Evolutionary conservation across 2,113 vertebrate species (phyloP).

Genomic region (Sander vitreus): DNA sequence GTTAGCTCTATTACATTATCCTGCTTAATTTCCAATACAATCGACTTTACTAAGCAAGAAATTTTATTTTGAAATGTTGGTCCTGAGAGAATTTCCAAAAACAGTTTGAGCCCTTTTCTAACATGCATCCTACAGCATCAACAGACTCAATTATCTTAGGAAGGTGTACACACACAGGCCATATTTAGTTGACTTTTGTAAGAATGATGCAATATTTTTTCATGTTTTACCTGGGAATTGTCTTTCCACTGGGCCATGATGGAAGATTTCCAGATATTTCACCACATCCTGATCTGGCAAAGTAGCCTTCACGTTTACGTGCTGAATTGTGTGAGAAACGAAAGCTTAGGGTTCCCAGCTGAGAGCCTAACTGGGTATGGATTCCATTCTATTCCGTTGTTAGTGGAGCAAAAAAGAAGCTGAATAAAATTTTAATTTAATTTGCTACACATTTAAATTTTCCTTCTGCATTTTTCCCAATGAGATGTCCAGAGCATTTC

Average conservation of each 20-base stretch:
- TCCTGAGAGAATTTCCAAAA: background rate
- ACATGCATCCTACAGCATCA: conserved; percentile 1
- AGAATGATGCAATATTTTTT: conserved; percentile 47
- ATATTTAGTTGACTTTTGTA: background rate
- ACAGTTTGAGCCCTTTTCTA: background rate
- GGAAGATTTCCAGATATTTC: conserved; percentile 43
- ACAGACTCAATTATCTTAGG: background rate
- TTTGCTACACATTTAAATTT: no score
- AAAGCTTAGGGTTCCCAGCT: background rate
- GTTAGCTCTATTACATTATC: background rate
- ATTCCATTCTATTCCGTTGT: background rate
- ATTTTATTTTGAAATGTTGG: conserved; percentile 18
- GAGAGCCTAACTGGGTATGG: background rate
- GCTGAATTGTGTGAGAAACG: background rate
- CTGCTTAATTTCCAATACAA: conserved; percentile 1
- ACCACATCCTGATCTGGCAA: background rate
- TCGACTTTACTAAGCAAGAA: background rate
- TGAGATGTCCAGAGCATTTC: background rate
- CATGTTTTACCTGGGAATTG: conserved; percentile 18
- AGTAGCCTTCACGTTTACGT: background rate
- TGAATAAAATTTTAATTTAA: no score
- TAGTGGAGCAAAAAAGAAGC: no score
- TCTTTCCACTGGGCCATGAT: conserved; percentile 31
- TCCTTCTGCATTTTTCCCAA: no score
- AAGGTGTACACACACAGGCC: background rate